Evolutionary conservation across 2,113 vertebrate genomes (phyloP).

Genomic region (Isichthys henryi): DNA sequence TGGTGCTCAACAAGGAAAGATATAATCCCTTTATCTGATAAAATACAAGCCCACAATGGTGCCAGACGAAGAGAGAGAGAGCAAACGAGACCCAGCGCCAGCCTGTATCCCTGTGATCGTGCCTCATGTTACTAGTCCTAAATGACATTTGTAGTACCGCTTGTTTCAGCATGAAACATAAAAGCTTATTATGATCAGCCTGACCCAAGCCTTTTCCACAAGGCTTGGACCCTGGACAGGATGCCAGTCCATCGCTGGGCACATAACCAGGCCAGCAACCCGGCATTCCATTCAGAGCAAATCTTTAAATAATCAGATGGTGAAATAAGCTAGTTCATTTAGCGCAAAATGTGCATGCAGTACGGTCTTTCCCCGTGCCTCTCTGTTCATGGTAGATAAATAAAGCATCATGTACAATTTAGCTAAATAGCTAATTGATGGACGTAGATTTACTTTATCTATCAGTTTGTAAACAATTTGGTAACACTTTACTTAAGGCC

Average conservation of each 20-base stretch:
- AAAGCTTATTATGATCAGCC: neutral
- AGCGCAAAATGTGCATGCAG: neutral
- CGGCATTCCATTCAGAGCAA: neutral
- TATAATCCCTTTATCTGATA: slow-evolving; percentile 27
- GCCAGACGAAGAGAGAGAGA: neutral
- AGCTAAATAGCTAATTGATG: neutral
- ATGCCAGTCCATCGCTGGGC: neutral
- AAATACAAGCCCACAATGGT: slow-evolving; percentile 13
- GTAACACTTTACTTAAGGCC: too few species aligned
- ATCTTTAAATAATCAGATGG: neutral
- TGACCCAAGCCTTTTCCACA: neutral
- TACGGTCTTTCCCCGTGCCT: neutral
- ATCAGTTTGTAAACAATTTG: neutral
- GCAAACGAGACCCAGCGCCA: neutral
- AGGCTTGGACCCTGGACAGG: neutral
- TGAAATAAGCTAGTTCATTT: neutral
- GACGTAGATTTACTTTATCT: neutral
- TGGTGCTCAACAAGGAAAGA: neutral
- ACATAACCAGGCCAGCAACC: neutral
- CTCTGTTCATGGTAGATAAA: neutral
- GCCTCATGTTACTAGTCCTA: slow-evolving; percentile 11
- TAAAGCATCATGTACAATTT: neutral
- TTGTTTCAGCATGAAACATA: neutral
- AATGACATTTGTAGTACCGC: neutral
- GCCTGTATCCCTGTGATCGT: slow-evolving; percentile 7